Base-by-base conservation (phyloP, 2,113 vertebrate species). In the Melanerpes aurifrons region DNA sequence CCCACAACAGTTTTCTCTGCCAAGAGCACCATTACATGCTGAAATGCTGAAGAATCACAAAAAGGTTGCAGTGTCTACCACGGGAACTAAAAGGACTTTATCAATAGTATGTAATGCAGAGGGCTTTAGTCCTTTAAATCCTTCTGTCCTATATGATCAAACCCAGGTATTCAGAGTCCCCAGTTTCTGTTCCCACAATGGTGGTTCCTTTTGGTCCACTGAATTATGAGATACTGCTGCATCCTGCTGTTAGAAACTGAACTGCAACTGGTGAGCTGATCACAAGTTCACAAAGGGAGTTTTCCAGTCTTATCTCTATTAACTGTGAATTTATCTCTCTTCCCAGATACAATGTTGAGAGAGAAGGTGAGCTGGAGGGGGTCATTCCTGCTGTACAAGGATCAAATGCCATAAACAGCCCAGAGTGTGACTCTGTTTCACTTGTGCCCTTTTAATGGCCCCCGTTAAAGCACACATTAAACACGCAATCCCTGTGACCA, bases 281-380 rank as follows among this genome's bases (percentile, higher is more conserved):
- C 64, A n/a, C 64, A 66, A 72, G 54, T 63, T 84, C 87, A 63
- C 86, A 80, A 84, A 69, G 86, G 86, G 93, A 96, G 94, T 87
- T 96, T 87, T 89, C 89, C 89, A 80, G 29, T 26, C 94, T 98
- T 97, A 98, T 98, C 98, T 98, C 98, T 98, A 98, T 97, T 96
- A 98, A 97, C 98, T 98, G 97, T 97, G 97, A 98, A 98, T 97
- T 97, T 98, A 97, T 98, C 96, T 97, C 94, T 91, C 76, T 74
- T 68, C 87, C 86, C 89, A 96, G 97, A 98, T 97, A 98, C 71
- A 66, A 76, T 79, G 87, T 73, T 59, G 92, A 95, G 96, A 93
- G 93, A 95, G 94, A 87, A 93, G 94, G 96, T 91, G 94, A 95
- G 93, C 62, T 92, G 92, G 94, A 95, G 87, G 78, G 86, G 90